Evolutionary conservation across 2,113 vertebrate species (phyloP), one percentile per base, ranked within the genome.

Genomic region (Furnarius figulus): DNA sequence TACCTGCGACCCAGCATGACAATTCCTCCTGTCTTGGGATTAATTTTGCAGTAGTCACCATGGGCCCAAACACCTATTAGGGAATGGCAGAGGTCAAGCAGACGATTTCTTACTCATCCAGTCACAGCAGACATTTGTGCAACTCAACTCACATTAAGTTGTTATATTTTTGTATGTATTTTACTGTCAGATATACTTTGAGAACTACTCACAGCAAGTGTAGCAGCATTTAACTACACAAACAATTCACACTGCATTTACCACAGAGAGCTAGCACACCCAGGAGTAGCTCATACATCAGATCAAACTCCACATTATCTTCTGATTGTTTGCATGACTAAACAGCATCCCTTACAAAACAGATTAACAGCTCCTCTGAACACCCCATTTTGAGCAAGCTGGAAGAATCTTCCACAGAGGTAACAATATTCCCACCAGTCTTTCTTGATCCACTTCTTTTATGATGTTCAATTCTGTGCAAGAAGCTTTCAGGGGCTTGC

Each of bases 1-100:
- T 82, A 99, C 99, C 99, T 99, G 95, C 99, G 98, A 56, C 99
- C 99, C 83, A 99, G 98, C 99, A 99, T 99, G 89, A 99, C 89
- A 10, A 99, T 97, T 47, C 99, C 99, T 71, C 99, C 99, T 0
- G 99, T 99, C 92, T 99, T 98, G 39, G 99, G 99, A 96, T 99
- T 99, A 93, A 99, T 99, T 93, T 98, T 99, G 96, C 99, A 99
- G 97, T 99, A 99, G 97, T 99, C 99, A 2, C 99, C 99, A 0
- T 99, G 99, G 4, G 98, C 98, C 99, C 99, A 99, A 52, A 99
- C 96, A 47, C 99, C 99, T 99, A 68, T 14, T 13, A 61, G 70
- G 19, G 62, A 85, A 79, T 12, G 42, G 65, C 44, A 91, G 31
- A 67, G 24, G 24, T 40, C 91, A 85, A 80, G 5, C 31, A 91